Evolutionary conservation across 30 jellyfish, hydroid and myxozoan species (phyloP).

Genomic region (Cassiopea xamachana): DNA sequence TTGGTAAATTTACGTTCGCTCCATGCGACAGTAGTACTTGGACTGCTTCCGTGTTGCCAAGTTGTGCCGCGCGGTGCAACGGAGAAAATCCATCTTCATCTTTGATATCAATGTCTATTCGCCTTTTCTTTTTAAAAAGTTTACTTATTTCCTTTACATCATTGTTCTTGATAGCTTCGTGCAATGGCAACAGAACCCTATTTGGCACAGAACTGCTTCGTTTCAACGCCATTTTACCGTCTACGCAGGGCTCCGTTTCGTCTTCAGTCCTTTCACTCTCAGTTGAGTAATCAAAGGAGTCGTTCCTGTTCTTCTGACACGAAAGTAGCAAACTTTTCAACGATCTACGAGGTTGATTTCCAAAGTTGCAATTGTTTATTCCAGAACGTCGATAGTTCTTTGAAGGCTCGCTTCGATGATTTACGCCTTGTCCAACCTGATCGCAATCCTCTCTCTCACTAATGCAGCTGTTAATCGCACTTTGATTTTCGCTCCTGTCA

Average conservation of each 20-base stretch:
- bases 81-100: constrained; percentile 88
- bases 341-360: constrained; percentile 56
- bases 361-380: constrained; percentile 24
- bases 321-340: constrained; percentile 57
- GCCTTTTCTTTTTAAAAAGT: constrained; percentile 57
- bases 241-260: not conserved
- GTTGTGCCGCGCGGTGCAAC: constrained; percentile 86
- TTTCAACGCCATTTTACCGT: constrained; percentile 53
- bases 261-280: not conserved
- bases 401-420: not conserved
- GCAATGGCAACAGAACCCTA: constrained; percentile 68
- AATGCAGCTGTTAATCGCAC: not conserved
- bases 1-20: constrained; percentile 77
- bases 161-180: constrained; percentile 60
- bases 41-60: constrained; percentile 81
- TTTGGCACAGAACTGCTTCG: constrained; percentile 81
- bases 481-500: not conserved
- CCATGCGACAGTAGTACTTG: constrained; percentile 83
- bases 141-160: constrained; percentile 53
- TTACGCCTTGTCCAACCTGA: not conserved
- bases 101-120: constrained; percentile 58
- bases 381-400: constrained; percentile 54
- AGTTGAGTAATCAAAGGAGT: not conserved
- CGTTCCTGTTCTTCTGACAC: constrained; percentile 53
- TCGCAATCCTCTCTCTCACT: constrained; percentile 2